A percentile compares a stretch with the other conserved stretches of the same genome.
Evolutionary conservation across 2,113 vertebrate species (phyloP).

Genomic region (Syngnathus typhle): DNA sequence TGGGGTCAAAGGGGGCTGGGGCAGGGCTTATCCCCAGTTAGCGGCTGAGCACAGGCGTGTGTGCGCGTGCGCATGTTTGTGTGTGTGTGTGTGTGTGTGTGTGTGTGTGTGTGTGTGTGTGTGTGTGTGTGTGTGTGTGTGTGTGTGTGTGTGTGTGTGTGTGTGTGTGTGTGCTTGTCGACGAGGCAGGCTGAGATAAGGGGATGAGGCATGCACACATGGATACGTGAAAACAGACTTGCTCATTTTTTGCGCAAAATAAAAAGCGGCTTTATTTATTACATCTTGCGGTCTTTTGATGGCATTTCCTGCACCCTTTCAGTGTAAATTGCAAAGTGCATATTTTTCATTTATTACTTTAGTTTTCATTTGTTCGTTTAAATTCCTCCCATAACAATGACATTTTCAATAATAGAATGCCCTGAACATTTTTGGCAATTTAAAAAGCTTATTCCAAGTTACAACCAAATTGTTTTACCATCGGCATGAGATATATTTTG

Average conservation of each 20-base stretch:
- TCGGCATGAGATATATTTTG: not conserved
- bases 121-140: slow-evolving; percentile 21
- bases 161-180: slow-evolving; percentile 14
- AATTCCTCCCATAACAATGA: not conserved
- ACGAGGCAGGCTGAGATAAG: slow-evolving; percentile 36
- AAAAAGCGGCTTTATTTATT: not conserved
- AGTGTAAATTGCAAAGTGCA: not conserved
- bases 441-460: not conserved
- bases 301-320: not conserved
- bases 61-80: slow-evolving; percentile 8
- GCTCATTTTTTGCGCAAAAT: not conserved
- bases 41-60: slow-evolving; percentile 39
- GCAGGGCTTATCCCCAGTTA: slow-evolving; percentile 64
- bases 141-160: slow-evolving; percentile 7
- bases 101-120: slow-evolving; percentile 9
- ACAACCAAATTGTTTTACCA: too few species aligned
- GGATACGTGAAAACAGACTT: slow-evolving; percentile 34
- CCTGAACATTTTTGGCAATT: not conserved
- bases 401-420: not conserved
- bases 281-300: not conserved
- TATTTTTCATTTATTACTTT: not conserved
- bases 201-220: slow-evolving; percentile 11
- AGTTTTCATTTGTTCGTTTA: not conserved
- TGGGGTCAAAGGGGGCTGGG: slow-evolving; percentile 71
- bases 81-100: slow-evolving; percentile 21